A percentile compares a stretch with the other conserved stretches of the same genome.
Conservation (phyloP, 2,888 invertebrate species). For the Nomada lathburiana region DNA sequence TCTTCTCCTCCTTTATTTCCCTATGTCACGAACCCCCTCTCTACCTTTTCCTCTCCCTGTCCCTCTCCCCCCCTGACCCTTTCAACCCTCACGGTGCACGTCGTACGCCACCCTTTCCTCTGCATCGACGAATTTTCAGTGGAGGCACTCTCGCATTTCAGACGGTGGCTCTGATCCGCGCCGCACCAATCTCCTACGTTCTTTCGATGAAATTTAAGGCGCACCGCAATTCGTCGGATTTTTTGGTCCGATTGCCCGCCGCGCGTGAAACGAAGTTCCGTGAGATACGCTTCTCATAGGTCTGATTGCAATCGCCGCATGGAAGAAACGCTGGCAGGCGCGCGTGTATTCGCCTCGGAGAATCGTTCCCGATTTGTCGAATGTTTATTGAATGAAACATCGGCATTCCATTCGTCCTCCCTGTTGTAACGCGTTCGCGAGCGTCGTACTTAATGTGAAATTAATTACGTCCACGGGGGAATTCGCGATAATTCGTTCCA, state of each 20-base stretch:
- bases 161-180: slow-evolving; percentile 43
- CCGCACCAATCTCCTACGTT: slow-evolving; percentile 43
- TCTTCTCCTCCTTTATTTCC: slow-evolving; percentile 10
- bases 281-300: slow-evolving; percentile 55
- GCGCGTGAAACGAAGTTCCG: slow-evolving; percentile 53
- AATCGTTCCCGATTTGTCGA: neutral
- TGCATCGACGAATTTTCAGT: slow-evolving; percentile 52
- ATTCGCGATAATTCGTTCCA: neutral
- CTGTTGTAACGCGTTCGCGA: too few relatives aligned
- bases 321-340: slow-evolving; percentile 31
- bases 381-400: slow-evolving; percentile 42
- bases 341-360: neutral
- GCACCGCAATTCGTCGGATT: slow-evolving; percentile 63
- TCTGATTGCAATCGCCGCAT: slow-evolving; percentile 52
- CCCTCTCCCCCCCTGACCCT: neutral
- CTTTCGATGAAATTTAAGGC: slow-evolving; percentile 63
- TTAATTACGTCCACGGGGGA: neutral
- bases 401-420: slow-evolving; percentile 1
- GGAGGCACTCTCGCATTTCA: slow-evolving; percentile 43
- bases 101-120: neutral
- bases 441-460: neutral
- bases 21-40: neutral
- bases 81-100: neutral
- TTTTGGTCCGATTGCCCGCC: slow-evolving; percentile 52
- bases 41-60: neutral